Evolutionary conservation across 2,113 vertebrate species (phyloP).

Genomic region (Strigops habroptila): DNA sequence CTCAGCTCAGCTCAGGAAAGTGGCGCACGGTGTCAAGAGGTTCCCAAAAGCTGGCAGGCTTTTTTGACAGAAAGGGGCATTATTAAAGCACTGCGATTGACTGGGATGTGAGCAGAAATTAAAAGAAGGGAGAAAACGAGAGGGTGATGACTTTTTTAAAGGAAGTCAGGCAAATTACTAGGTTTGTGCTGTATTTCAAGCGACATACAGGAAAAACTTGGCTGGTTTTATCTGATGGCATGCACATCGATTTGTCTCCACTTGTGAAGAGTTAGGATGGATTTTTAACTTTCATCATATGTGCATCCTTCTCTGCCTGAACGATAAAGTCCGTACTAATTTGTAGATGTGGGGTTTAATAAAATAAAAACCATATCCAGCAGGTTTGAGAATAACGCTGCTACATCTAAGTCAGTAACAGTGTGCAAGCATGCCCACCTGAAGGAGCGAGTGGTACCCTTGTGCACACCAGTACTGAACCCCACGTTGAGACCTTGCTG

Average conservation of each 20-base stretch:
- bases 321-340: neutral
- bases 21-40: neutral
- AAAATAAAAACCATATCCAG: neutral
- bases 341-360: neutral
- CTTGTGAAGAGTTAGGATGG: neutral
- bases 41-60: neutral
- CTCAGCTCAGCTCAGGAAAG: neutral
- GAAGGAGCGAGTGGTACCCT: neutral
- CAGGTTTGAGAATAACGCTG: neutral
- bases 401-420: neutral
- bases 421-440: fast-evolving
- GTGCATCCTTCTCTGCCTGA: neutral
- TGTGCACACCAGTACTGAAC: fast-evolving
- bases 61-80: neutral
- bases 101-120: neutral
- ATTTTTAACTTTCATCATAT: neutral
- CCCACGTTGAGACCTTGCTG: fast-evolving
- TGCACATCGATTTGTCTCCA: neutral
- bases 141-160: neutral
- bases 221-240: neutral
- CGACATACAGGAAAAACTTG: neutral
- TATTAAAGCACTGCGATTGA: fast-evolving
- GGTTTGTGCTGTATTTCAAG: neutral
- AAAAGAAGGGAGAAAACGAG: neutral
- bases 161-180: neutral